Base-by-base conservation (phyloP, 2,113 vertebrate genomes). In the Sorex araneus region DNA sequence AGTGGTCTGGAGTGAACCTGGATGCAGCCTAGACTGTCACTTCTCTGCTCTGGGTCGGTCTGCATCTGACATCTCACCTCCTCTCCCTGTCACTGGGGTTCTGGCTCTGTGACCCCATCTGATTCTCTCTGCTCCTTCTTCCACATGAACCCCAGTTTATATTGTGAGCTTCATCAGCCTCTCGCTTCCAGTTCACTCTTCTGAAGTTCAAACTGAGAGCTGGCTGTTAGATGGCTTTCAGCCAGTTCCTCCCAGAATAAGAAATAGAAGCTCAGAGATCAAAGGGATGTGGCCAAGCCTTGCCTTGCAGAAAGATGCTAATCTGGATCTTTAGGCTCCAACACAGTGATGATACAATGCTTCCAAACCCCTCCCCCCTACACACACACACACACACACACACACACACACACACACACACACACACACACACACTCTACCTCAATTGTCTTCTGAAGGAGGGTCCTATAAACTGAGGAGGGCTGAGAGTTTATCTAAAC, bases 1-100 rank as follows among this genome's bases (percentile, higher is more conserved):
- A 78, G 16, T 40, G 64, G 64, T 77, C 90, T 67, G 45, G 77
- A 0, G 63, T 63, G 94, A 83, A 67, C 47, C 83, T 79, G n/a
- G 6, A n/a, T 73, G 82, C 87, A 78, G 40, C 15, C 40, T 2
- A 67, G 0, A 18, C 45, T 77, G 94, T 90, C 5, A 40, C 87
- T 78, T 40, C 70, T 0, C 0, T 34, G 54, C 70, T 43, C 84
- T 74, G 18, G 90, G 79, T 63, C 47, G 1, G 69, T 54, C 30
- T 67, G 80, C 64, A 21, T 57, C 67, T 2, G 0, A 34, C 30
- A 4, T 36, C 36, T 4, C 15, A 1, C 19, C 21, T 19, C n/a
- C 2, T 10, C 16, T 28, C 28, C 45, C 32, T 2, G 43, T 32
- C 50, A 0, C 15, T 60, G 57, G 3, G 60, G 3, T 34, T 2